Base-by-base conservation (phyloP, 1,140 invertebrate species). In the Hyphantria cunea region DNA sequence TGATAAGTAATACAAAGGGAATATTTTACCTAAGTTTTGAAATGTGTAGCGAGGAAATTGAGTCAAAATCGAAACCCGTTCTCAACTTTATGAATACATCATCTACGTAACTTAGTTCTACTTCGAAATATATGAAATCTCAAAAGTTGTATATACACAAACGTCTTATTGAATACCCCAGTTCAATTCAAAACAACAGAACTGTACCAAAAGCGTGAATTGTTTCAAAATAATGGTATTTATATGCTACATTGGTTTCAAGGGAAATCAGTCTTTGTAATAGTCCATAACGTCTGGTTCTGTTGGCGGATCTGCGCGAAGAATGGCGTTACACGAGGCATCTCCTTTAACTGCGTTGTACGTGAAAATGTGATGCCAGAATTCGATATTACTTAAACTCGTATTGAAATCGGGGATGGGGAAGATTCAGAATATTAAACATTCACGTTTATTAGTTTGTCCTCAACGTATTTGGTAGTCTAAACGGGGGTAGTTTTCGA, bases 401-500 rank as follows among this genome's bases (percentile, higher is more conserved):
- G 84, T 89, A 89, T 89, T 86, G 86, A 89, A 87, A 86, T 78
- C 76, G 74, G 62, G 72, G 49, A 68, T 71, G 73, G 81, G 72
- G 83, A 88, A 86, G 84, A 89, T 89, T 89, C 80, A 77, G 86
- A 90, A 86, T 89, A 89, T 89, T 89, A 88, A 88, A 88, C 85
- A 90, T 90, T 90, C 79, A 86, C 83, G 82, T 90, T 90, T 90
- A 90, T 90, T 90, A 90, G 86, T 89, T 90, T 87, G 85, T 85
- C 83, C 86, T 84, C 80, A 76, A 80, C 78, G 79, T 84, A 86
- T 85, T 88, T 86, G 82, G 78, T 76, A 85, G 79, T 85, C 78
- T 84, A 85, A 86, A 75, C 80, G 82, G 72, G 71, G 79, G 84
- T 89, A 85, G 82, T 86, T 86, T 76, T 81, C 77, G 82, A 78